Percentiles rank a stretch among this genome's conserved stretches.
Evolutionary conservation across 2,888 invertebrate genomes (phyloP).

Genomic region (Leuctra nigra): DNA sequence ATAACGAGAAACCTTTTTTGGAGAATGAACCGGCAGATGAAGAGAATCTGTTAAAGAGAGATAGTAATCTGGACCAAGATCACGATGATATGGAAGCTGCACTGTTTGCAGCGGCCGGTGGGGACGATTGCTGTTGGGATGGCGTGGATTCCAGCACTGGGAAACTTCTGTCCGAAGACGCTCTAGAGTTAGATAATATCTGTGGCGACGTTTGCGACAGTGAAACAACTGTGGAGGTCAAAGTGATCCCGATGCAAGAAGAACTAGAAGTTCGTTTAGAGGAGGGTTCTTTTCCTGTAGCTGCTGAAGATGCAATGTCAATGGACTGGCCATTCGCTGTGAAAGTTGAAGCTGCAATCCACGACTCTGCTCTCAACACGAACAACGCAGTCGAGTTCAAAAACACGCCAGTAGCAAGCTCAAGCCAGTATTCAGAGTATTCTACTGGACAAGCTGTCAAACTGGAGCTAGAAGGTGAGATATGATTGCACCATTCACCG

Average conservation of each 20-base stretch:
- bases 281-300: constrained; percentile 42
- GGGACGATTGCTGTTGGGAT: constrained; percentile 38
- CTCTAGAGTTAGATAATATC: constrained; percentile 39
- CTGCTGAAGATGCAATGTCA: constrained; percentile 33
- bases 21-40: constrained; percentile 37
- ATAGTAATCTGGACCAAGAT: not conserved
- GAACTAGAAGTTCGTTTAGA: constrained; percentile 51
- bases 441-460: constrained; percentile 43
- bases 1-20: constrained; percentile 22
- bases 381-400: constrained; percentile 20
- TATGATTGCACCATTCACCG: too few species aligned
- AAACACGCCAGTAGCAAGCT: constrained; percentile 31
- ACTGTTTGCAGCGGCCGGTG: constrained; percentile 37
- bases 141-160: constrained; percentile 46
- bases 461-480: constrained; percentile 48
- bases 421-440: constrained; percentile 36
- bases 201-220: constrained; percentile 36
- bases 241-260: constrained; percentile 49
- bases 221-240: constrained; percentile 36
- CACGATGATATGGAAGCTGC: constrained; percentile 32
- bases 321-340: constrained; percentile 42
- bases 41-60: not conserved
- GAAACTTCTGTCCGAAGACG: constrained; percentile 40
- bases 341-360: constrained; percentile 38
- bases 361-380: constrained; percentile 28